Conservation (phyloP, 2,113 vertebrate species). For the Enhydra lutris region DNA sequence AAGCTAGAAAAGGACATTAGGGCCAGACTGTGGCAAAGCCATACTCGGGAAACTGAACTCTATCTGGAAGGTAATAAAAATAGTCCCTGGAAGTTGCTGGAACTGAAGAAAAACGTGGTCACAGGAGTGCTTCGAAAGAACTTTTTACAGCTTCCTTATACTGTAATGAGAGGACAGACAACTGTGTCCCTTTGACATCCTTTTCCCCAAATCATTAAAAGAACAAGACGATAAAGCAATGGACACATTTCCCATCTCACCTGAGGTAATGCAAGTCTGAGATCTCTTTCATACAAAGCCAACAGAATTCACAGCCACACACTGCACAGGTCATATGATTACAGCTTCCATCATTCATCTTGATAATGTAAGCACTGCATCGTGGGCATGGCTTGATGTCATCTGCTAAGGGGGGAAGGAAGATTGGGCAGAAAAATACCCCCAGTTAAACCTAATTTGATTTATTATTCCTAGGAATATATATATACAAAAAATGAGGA, state of each 20-base stretch:
- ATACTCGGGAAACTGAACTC: neutral
- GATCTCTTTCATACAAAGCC: slow-evolving; percentile 99
- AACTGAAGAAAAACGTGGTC: neutral
- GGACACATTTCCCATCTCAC: slow-evolving; percentile 77
- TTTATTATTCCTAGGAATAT: slow-evolving; percentile 11
- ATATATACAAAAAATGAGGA: neutral
- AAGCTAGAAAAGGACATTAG: neutral
- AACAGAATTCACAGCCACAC: slow-evolving; percentile 99
- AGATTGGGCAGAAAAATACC: neutral
- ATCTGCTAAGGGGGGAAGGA: slow-evolving; percentile 83
- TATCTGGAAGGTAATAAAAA: neutral
- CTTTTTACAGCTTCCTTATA: slow-evolving; percentile 9
- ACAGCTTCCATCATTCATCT: slow-evolving; percentile 99
- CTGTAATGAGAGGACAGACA: neutral
- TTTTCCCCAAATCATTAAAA: slow-evolving; percentile 12
- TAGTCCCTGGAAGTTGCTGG: neutral
- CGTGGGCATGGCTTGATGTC: slow-evolving; percentile 99
- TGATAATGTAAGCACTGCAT: slow-evolving; percentile 98
- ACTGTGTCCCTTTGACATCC: neutral
- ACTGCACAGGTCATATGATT: slow-evolving; percentile 99
- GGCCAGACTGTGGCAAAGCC: neutral
- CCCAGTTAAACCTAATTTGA: neutral
- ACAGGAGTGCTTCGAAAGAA: neutral
- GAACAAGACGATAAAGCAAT: neutral
- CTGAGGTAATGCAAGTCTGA: slow-evolving; percentile 99